Evolutionary conservation across 2,797 vertebrate genomes (phyloP), one percentile per base, ranked within the genome.

Genomic region (Lophius americanus): DNA sequence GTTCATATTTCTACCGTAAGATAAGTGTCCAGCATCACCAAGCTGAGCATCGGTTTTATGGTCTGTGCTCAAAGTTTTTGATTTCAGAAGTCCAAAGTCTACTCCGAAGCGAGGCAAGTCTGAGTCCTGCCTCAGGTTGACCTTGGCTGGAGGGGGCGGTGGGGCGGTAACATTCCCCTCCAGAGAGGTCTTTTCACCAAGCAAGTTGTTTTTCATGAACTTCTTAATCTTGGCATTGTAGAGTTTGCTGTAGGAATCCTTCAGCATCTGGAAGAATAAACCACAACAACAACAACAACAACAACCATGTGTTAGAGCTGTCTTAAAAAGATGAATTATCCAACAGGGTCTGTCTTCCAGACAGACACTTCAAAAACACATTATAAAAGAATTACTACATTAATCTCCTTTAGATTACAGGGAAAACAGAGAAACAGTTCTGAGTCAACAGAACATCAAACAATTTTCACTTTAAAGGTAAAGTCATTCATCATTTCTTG

Each of bases 171-270:
- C 6, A 3, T 72, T 70, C 2, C 39, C 11, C 5, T 66, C 77
- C 9, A 9, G 38, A 12, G 10, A 7, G 37, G 13, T 53, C 0
- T 41, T 55, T 1, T 70, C 60, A 12, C 64, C 48, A 9, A 52
- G 32, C n/a, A 46, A 10, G 63, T 82, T 66, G 23, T 36, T 74
- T 66, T 62, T 92, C 60, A 94, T 86, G 62, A 87, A 94, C 82
- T 48, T 93, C 79, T 85, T 94, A 79, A 94, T 92, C 88, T 92
- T 94, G 62, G 78, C 13, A 58, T 93, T 92, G 86, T 79, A 94
- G 60, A 94, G 83, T 81, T 89, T 94, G 81, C 47, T 89, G 85
- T 95, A 94, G 38, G 91, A 91, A 79, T 94, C 88, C 8, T 77
- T 82, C 75, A 89, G 85, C 87, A 93, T 88, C 94, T 95, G 74